phyloP scores from a whole-genome alignment of 2,113 vertebrate species.

The Calypte anna region DNA sequence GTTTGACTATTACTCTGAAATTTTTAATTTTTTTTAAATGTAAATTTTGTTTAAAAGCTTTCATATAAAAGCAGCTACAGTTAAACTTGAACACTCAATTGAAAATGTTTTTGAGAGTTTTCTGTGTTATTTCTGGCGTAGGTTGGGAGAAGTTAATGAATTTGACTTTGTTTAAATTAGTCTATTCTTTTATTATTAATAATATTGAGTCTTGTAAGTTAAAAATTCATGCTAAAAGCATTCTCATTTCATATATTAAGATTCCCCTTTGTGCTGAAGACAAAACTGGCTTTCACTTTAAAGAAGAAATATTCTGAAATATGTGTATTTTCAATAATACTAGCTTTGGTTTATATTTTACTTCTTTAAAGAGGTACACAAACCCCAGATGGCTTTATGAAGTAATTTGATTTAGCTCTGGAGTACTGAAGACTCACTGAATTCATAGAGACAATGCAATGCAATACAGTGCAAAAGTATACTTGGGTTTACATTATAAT shows the following conservation, averaged over 20 bases:
- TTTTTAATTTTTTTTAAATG: neutral
- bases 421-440: neutral
- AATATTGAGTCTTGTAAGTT: neutral
- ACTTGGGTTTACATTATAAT: neutral
- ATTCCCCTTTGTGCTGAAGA: neutral
- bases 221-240: neutral
- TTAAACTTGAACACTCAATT: neutral
- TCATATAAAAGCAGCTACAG: neutral
- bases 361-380: neutral
- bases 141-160: neutral
- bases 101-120: neutral
- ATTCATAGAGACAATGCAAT: neutral
- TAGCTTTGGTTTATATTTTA: neutral
- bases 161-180: neutral
- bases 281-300: neutral
- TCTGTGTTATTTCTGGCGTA: neutral
- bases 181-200: neutral
- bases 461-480: neutral
- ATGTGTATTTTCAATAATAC: neutral
- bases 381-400: neutral
- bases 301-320: neutral
- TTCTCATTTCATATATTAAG: neutral
- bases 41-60: neutral
- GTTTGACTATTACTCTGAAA: neutral
- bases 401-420: neutral